Evolutionary conservation across 2,797 vertebrate species (phyloP).

Genomic region (Bovichtus variegatus): DNA sequence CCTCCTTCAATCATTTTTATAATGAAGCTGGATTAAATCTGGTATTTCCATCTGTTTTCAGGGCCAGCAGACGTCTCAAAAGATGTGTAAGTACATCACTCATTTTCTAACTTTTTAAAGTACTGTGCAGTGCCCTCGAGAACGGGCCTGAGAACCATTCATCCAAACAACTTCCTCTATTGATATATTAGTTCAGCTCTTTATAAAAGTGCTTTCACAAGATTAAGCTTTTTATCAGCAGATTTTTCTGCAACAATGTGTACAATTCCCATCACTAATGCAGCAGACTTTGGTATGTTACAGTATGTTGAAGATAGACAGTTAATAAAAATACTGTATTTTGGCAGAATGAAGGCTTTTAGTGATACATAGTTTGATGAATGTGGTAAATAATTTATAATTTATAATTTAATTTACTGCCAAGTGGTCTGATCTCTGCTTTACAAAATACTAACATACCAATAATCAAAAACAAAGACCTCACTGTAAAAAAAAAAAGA

Average conservation of each 20-base stretch:
- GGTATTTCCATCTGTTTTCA: constrained; percentile 66
- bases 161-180: background rate
- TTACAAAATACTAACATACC: background rate
- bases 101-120: constrained; percentile 24
- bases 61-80: constrained; percentile 91
- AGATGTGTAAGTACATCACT: constrained; percentile 90
- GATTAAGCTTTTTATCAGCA: background rate
- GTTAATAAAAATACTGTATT: background rate
- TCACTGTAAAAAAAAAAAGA: background rate
- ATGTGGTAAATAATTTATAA: background rate
- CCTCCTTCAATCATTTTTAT: background rate
- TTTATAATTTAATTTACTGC: background rate
- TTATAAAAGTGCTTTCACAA: background rate
- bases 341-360: background rate
- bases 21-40: constrained; percentile 1
- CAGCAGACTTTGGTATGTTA: background rate
- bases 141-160: background rate
- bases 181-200: background rate
- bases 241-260: background rate
- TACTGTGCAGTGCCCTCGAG: too few relatives aligned
- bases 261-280: background rate
- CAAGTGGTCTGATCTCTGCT: background rate
- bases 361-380: background rate
- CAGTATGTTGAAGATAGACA: background rate
- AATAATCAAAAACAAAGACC: background rate